Evolutionary conservation across 1,140 invertebrate genomes (phyloP).

Genomic region (Hyposmocoma kahamanoa): DNA sequence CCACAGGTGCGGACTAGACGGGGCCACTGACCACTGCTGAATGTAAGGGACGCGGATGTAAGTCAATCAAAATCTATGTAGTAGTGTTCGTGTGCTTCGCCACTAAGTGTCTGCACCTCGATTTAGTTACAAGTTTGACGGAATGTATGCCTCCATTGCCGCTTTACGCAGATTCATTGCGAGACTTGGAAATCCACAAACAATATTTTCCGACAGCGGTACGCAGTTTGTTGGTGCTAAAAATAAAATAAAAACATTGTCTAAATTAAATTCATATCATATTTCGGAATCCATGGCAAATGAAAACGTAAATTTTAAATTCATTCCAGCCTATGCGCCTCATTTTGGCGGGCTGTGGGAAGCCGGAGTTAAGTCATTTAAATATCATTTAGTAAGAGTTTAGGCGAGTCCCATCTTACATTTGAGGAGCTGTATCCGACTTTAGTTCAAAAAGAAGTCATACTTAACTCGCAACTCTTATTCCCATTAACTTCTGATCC

Average conservation of each 20-base stretch:
- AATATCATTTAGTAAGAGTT: conserved; percentile 16
- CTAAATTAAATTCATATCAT: not conserved
- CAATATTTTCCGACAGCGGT: conserved; percentile 35
- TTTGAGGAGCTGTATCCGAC: conserved; percentile 32
- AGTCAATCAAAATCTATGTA: conserved; percentile 38
- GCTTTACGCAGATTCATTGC: conserved; percentile 30
- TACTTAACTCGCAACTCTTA: conserved; percentile 23
- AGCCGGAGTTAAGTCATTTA: conserved; percentile 21
- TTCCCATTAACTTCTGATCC: conserved; percentile 18
- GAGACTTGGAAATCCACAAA: conserved; percentile 15
- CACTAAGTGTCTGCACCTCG: conserved; percentile 50
- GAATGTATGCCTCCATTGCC: conserved; percentile 32
- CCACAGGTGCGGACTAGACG: conserved; percentile 27
- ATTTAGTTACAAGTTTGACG: conserved; percentile 41
- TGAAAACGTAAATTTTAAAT: conserved; percentile 4
- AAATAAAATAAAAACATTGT: conserved; percentile 1
- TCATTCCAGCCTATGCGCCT: conserved; percentile 9
- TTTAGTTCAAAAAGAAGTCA: conserved; percentile 24
- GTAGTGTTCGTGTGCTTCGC: conserved; percentile 47
- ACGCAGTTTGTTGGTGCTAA: conserved; percentile 19
- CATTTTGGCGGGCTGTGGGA: conserved; percentile 25
- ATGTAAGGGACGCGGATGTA: conserved; percentile 16
- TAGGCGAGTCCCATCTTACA: conserved; percentile 12
- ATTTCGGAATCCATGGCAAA: not conserved
- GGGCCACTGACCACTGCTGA: conserved; percentile 26